Evolutionary conservation across 2,888 invertebrate genomes (phyloP), one percentile per base, ranked within the genome.

Genomic region (Mythimna lalbum): DNA sequence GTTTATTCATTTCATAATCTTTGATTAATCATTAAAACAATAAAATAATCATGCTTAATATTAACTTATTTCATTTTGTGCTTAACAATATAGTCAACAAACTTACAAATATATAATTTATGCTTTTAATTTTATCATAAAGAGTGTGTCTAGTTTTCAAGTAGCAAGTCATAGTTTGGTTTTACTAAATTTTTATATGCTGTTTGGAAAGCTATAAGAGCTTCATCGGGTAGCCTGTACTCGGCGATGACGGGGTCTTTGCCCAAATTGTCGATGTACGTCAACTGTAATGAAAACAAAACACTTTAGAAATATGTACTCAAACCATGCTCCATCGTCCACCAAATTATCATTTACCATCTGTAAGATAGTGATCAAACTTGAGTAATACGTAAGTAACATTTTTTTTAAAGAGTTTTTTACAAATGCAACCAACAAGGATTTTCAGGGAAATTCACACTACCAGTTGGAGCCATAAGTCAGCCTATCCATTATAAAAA

Each of bases 241-340:
- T 95, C 94, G 81, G 95, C 96, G 0, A 98, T 97, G n/a, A 96
- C 97, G 19, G 97, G 92, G 85, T 98, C 97, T 80, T 97, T 94
- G 31, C 95, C 92, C 97, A 98, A 97, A 12, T 94, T 94, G 19
- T 91, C 88, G 64, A 96, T 93, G 96, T 97, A 98, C 76, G 96
- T 93, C 88, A 96, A 89, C 98, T 98, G 90, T 76, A 96, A 95
- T 53, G 66, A 57, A 78, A 76, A 66, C 9, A 69, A 63, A 53
- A 27, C 17, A 43, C 5, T 7, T 65, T 12, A 66, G 1, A 4
- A 49, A 65, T 12, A 10, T 33, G 12, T 9, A 17, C 43, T 43
- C 2, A 43, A 43, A 43, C 6, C 17, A 43, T 17, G 17, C 43
- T 43, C 17, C 17, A 17, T 19, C 14, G 4, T 14, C 39, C 3